Conservation (phyloP, 2,113 vertebrate species). For the Trochalopteron elliotii region DNA sequence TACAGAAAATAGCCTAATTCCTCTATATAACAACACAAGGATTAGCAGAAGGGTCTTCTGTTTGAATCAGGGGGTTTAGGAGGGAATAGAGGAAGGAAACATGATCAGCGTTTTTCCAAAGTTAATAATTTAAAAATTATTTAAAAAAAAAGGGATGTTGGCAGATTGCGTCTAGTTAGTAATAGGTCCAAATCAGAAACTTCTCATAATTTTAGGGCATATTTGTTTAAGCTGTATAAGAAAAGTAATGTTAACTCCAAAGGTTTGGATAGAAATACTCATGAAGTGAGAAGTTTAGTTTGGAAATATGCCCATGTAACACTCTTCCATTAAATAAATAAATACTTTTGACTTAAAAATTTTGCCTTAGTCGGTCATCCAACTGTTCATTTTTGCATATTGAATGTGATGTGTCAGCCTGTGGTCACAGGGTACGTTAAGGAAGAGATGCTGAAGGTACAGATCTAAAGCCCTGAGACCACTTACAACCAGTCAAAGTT, state of each 20-base stretch:
- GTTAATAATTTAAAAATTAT: not conserved
- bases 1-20: not conserved
- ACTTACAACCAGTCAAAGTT: not conserved
- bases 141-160: accelerated
- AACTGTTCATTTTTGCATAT: not conserved
- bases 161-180: not conserved
- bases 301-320: not conserved
- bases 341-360: not conserved
- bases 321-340: not conserved
- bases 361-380: not conserved
- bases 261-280: not conserved
- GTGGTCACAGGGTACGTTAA: not conserved
- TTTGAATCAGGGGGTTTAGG: not conserved
- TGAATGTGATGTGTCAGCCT: not conserved
- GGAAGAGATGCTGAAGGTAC: not conserved
- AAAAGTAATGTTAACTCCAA: not conserved
- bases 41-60: not conserved
- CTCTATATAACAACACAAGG: not conserved
- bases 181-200: not conserved
- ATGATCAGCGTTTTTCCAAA: not conserved
- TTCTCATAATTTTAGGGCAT: not conserved
- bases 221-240: not conserved
- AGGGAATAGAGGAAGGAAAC: not conserved
- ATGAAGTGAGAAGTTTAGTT: not conserved
- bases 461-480: not conserved